These are phyloP conservation scores for Rutilus rutilus DNA, from an alignment of 2,113 vertebrate species.

Conservation along the genomic window DNA sequence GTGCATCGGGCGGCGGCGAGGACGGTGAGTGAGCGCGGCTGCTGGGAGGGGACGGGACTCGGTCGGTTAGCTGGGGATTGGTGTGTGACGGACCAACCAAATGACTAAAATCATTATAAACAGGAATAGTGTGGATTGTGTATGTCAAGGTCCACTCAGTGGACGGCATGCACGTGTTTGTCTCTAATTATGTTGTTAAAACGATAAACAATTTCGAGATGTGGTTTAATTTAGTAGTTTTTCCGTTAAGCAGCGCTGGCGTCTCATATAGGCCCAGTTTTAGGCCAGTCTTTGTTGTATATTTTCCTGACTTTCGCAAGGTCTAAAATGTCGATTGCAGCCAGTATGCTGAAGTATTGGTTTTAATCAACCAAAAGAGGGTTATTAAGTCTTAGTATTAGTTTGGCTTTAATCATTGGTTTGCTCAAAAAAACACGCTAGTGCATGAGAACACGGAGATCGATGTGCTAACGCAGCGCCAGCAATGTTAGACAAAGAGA, in stretches of 20 bases:
- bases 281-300: background rate
- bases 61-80: slow-evolving; percentile 86
- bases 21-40: slow-evolving; percentile 89
- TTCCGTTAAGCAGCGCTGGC: background rate
- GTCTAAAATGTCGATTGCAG: background rate
- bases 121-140: slow-evolving; percentile 63
- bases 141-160: slow-evolving; percentile 9
- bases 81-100: slow-evolving; percentile 94
- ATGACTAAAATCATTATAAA: slow-evolving; percentile 79
- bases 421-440: background rate
- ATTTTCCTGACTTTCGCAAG: too few species aligned
- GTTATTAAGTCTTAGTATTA: background rate
- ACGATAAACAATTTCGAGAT: background rate
- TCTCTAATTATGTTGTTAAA: background rate
- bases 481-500: slow-evolving; percentile 6
- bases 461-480: background rate
- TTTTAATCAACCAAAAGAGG: background rate
- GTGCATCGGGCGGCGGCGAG: slow-evolving; percentile 90
- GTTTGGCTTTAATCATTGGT: background rate
- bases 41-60: slow-evolving; percentile 87
- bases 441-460: background rate
- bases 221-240: background rate
- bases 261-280: slow-evolving; percentile 19
- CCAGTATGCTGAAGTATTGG: background rate
- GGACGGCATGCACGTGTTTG: background rate